phyloP scores from a whole-genome alignment of 2,888 invertebrate species.

The Lypha dubia region DNA sequence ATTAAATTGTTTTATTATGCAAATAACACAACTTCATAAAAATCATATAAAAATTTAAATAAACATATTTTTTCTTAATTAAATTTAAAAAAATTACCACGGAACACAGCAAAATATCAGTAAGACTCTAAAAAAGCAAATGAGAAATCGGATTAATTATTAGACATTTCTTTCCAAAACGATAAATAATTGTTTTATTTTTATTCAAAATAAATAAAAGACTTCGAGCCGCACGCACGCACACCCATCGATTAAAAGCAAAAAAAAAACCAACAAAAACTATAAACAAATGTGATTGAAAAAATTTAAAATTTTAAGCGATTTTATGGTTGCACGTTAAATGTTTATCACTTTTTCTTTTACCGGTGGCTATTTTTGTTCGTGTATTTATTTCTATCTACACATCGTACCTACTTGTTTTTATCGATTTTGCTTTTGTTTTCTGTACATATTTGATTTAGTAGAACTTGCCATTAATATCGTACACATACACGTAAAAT shows the following conservation, averaged over 20 bases:
- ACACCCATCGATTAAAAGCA: slow-evolving; percentile 1
- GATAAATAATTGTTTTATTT: slow-evolving; percentile 8
- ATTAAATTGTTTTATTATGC: slow-evolving; percentile 50
- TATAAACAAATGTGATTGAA: slow-evolving; percentile 12
- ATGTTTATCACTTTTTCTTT: background rate
- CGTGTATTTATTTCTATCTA: background rate
- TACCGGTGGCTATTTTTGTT: slow-evolving; percentile 11
- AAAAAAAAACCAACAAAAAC: slow-evolving; percentile 7
- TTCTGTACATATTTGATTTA: slow-evolving; percentile 18
- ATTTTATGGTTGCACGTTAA: slow-evolving; percentile 16
- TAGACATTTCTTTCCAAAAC: background rate
- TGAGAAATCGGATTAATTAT: slow-evolving; percentile 1
- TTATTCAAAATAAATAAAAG: slow-evolving; percentile 25
- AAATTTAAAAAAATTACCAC: slow-evolving; percentile 27
- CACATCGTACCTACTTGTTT: background rate
- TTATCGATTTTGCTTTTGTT: slow-evolving; percentile 26
- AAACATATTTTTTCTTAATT: slow-evolving; percentile 23
- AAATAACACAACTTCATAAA: slow-evolving; percentile 44
- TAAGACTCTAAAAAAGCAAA: slow-evolving; percentile 2
- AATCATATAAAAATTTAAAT: slow-evolving; percentile 15
- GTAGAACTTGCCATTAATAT: slow-evolving; percentile 29
- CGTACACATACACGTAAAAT: slow-evolving; percentile 41
- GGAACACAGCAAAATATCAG: background rate
- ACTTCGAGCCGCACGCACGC: background rate
- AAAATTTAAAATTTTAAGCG: slow-evolving; percentile 2